A percentile compares a stretch with the other conserved stretches of the same genome.
phyloP scores from a whole-genome alignment of 23 tunicate genomes.

The Trididemnum miniatum region DNA sequence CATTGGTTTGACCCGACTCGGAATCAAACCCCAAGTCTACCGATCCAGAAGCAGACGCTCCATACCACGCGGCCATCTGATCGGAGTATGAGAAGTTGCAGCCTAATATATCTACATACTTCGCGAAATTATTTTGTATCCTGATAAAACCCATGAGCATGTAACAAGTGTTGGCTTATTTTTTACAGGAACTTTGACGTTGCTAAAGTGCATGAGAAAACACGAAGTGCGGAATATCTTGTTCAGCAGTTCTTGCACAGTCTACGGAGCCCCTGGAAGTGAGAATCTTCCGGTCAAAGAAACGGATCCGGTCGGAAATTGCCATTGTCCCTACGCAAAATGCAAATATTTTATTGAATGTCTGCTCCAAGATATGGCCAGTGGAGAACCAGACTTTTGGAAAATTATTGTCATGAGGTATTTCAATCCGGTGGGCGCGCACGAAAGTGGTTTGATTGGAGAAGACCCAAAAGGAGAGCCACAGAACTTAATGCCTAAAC shows the following conservation, averaged over 20 bases:
- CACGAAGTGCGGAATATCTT: conserved; percentile 81
- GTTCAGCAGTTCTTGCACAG: conserved; percentile 97
- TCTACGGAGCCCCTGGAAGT: conserved; percentile 89
- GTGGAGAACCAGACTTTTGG: conserved; percentile 79
- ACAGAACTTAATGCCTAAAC: conserved; percentile 88
- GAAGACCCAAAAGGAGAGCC: conserved; percentile 99
- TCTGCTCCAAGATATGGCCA: conserved; percentile 69
- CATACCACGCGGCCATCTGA: too few species aligned
- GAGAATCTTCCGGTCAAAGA: conserved; percentile 82
- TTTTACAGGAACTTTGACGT: conserved; percentile 70
- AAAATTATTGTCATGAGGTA: conserved; percentile 82
- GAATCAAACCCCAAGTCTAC: too few species aligned
- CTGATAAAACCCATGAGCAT: too few species aligned
- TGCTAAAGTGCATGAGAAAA: conserved; percentile 87
- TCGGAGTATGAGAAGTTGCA: too few species aligned
- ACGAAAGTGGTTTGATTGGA: conserved; percentile 90
- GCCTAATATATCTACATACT: too few species aligned
- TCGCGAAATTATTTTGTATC: too few species aligned
- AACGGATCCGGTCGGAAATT: conserved; percentile 74
- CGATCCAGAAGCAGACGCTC: too few species aligned
- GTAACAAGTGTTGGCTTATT: neutral
- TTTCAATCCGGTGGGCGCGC: conserved; percentile 99
- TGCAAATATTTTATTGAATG: conserved; percentile 89
- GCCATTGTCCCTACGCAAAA: conserved; percentile 97
- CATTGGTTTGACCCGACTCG: too few species aligned